These are phyloP conservation scores for Belonocnema kinseyi DNA, from an alignment of 1,140 invertebrate species.

Conservation along the genomic window DNA sequence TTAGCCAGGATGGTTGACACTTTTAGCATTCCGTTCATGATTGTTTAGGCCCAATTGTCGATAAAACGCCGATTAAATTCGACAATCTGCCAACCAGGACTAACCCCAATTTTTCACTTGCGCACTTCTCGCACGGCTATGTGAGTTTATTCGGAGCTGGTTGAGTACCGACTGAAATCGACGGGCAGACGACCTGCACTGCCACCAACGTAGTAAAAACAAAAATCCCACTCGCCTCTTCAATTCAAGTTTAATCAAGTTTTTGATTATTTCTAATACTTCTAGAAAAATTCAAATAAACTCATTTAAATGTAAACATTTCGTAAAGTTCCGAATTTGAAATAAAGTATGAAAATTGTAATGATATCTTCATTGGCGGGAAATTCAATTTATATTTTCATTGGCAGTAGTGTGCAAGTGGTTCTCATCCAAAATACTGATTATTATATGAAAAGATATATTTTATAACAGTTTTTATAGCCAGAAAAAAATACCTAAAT, in stretches of 20 bases:
- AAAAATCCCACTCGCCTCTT: not conserved
- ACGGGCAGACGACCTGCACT: not conserved
- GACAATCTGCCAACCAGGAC: slow-evolving; percentile 20
- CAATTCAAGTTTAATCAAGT: no score
- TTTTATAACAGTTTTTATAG: no score
- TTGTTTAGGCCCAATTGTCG: slow-evolving; percentile 16
- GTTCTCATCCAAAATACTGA: no score
- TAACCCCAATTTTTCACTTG: slow-evolving; percentile 59
- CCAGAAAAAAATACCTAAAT: no score
- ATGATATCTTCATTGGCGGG: not conserved
- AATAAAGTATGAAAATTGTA: not conserved
- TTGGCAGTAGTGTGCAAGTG: not conserved
- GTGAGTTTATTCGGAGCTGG: slow-evolving; percentile 40
- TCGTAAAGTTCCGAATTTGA: not conserved
- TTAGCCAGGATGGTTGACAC: slow-evolving; percentile 61
- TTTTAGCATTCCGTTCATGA: slow-evolving; percentile 67
- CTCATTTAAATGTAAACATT: not conserved
- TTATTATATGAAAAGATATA: no score
- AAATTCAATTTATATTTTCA: slow-evolving; percentile 32
- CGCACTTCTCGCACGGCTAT: slow-evolving; percentile 66
- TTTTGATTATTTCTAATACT: not conserved
- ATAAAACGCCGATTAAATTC: not conserved
- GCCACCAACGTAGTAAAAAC: not conserved
- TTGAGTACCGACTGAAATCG: slow-evolving; percentile 33
- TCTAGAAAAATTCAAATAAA: not conserved